Evolutionary conservation across 37 sponge, comb jelly and placozoan species (phyloP), one percentile per base, ranked within the genome.

Genomic region (Hormiphora californensis): DNA sequence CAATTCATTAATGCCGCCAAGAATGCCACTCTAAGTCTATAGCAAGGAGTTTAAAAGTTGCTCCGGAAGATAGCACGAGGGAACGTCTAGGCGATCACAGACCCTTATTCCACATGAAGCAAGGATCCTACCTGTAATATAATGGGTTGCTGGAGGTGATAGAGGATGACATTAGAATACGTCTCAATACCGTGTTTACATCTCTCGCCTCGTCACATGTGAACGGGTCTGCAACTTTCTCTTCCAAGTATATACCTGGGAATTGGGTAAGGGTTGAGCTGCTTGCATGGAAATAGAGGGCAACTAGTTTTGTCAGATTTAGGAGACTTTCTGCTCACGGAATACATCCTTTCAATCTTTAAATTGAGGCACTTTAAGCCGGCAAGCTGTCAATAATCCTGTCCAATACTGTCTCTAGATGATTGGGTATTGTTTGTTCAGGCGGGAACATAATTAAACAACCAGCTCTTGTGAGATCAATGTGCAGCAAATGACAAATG

Each of bases 101-200:
- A n/a, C n/a, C n/a, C n/a, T n/a, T n/a, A n/a, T n/a, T n/a, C n/a
- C n/a, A n/a, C n/a, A n/a, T n/a, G n/a, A n/a, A n/a, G n/a, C n/a
- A 12, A 57, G 59, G 19, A 27, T 19, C 11, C 25, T 57, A 73
- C 81, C 81, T 73, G 81, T 73, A 73, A 41, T 36, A 40, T 0
- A 73, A 22, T 9, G 81, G 81, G n/a, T 73, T 46, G 41, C 46
- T 43, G 15, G 81, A 73, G 5, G 81, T 32, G 43, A 73, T 73
- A 17, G 38, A 21, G 81, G 39, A 21, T 0, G 81, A 39, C 81
- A 73, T 73, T 1, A 73, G 43, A 43, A 43, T 43, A 28, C 43
- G 35, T 0, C 25, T 17, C 8, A 22, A 43, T 4, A 46, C 43
- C 12, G 40, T 36, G 28, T 73, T 33, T 23, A 19, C 36, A 36